Conservation (phyloP, 1,140 invertebrate genomes). For the Brachionus plicatilis region DNA sequence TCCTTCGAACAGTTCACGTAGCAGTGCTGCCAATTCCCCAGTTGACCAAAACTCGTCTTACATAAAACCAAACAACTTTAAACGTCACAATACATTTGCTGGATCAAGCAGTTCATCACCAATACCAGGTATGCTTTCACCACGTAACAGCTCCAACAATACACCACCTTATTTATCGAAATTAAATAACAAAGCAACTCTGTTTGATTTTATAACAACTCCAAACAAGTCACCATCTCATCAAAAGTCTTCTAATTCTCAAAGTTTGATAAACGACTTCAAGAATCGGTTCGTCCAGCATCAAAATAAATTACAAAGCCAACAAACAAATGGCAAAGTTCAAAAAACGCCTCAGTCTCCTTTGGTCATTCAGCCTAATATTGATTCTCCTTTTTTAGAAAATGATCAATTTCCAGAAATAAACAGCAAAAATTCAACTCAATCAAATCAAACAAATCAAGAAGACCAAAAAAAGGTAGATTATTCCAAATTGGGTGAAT, state of each 20-base stretch:
- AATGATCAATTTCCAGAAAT: neutral
- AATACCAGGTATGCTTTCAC: neutral
- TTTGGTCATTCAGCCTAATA: neutral
- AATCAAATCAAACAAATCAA: neutral
- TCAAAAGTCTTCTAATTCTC: neutral
- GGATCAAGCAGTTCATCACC: constrained; percentile 9
- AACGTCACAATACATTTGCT: neutral
- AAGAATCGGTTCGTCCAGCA: constrained; percentile 18
- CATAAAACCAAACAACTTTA: neutral
- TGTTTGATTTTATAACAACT: constrained; percentile 30
- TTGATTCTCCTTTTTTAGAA: neutral
- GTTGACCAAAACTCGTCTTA: neutral
- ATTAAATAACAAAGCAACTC: neutral
- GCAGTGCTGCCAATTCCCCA: constrained; percentile 1
- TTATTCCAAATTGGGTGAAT: constrained; percentile 1
- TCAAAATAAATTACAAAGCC: constrained; percentile 29
- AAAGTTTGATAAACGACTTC: neutral
- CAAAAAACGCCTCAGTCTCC: neutral
- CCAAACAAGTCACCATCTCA: neutral
- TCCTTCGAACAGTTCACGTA: neutral
- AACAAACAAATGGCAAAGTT: neutral
- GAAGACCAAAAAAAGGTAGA: neutral
- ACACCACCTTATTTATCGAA: constrained; percentile 13
- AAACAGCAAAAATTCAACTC: neutral
- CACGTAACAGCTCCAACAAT: neutral